Conservation (phyloP, 2,797 vertebrate species). For the Neosilurus hyrtlii region DNA sequence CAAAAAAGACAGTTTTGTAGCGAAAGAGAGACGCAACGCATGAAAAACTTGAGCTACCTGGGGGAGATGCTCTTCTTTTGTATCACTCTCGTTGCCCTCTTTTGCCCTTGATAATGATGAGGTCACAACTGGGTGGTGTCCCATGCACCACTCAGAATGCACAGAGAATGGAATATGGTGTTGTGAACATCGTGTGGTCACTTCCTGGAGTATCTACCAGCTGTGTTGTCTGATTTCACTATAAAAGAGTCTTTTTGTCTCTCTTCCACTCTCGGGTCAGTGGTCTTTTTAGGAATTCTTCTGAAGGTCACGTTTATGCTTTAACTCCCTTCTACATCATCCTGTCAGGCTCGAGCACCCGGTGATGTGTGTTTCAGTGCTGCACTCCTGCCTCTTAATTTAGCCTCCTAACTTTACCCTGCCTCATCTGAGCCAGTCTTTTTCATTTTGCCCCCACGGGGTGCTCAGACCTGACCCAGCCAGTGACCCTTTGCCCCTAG, state of each 20-base stretch:
- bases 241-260: conserved; percentile 9
- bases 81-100: conserved; percentile 21
- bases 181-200: background rate
- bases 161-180: conserved; percentile 17
- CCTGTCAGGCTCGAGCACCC: conserved; percentile 45
- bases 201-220: background rate
- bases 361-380: conserved; percentile 39
- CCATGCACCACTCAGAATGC: conserved; percentile 5
- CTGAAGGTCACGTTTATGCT: conserved; percentile 43
- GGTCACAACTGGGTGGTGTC: conserved; percentile 32
- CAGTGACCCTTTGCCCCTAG: conserved; percentile 56
- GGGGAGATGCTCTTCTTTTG: conserved; percentile 48
- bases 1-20: conserved; percentile 46
- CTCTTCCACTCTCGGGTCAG: conserved; percentile 22
- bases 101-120: conserved; percentile 35
- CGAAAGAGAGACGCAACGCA: conserved; percentile 45
- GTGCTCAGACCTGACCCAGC: conserved; percentile 4
- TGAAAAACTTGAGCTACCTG: conserved; percentile 53
- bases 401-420: conserved; percentile 39
- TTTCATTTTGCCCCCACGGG: background rate
- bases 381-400: conserved; percentile 54
- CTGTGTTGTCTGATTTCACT: background rate
- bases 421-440: conserved; percentile 28
- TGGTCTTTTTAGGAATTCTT: conserved; percentile 27
- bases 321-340: conserved; percentile 55